Evolutionary conservation across 2,888 invertebrate species (phyloP).

Genomic region (Heliconius aoede): DNA sequence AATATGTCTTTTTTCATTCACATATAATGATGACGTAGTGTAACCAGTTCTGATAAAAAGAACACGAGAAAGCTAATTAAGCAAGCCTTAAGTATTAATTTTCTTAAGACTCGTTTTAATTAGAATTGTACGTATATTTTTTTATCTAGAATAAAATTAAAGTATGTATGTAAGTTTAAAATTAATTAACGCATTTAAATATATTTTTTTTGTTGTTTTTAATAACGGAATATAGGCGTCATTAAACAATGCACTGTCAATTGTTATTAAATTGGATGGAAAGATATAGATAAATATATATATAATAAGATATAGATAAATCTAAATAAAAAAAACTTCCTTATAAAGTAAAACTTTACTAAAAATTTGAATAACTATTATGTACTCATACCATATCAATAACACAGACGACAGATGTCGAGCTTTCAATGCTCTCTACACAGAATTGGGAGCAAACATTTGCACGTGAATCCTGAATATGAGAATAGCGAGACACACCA

Average conservation of each 20-base stretch:
- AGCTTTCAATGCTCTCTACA: conserved; percentile 44
- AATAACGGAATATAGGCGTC: no score
- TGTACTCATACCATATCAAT: background rate
- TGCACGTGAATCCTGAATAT: conserved; percentile 62
- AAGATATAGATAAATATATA: no score
- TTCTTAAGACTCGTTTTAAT: background rate
- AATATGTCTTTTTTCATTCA: conserved; percentile 14
- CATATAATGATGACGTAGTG: background rate
- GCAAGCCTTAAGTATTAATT: background rate
- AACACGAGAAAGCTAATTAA: conserved; percentile 14
- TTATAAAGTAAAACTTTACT: no score
- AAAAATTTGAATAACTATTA: no score
- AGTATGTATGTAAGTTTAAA: background rate
- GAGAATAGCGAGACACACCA: conserved; percentile 63
- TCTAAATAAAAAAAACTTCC: no score
- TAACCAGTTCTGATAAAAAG: conserved; percentile 17
- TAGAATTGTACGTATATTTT: background rate
- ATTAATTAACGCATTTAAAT: no score
- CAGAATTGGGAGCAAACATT: conserved; percentile 60
- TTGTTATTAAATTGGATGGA: no score
- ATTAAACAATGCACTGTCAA: no score
- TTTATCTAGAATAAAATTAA: background rate
- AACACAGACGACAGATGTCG: conserved; percentile 30
- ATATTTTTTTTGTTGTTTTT: no score
- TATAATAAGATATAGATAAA: no score